A percentile compares a stretch with the other conserved stretches of the same genome.
Conservation (phyloP, 2,113 vertebrate species). For the Daboia siamensis region DNA sequence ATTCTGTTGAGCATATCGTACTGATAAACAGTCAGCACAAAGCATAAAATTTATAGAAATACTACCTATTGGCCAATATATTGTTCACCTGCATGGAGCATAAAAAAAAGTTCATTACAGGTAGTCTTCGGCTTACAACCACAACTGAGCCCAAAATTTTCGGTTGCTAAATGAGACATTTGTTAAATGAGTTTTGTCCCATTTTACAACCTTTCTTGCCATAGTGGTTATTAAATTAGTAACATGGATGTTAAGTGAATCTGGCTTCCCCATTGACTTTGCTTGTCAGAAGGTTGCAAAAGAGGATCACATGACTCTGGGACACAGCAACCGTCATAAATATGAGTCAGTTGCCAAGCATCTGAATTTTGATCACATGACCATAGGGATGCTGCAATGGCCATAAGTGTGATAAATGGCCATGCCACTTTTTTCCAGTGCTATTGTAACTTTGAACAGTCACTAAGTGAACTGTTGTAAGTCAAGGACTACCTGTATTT, state of each 20-base stretch:
- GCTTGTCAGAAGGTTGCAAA: neutral
- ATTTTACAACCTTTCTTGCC: neutral
- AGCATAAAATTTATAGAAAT: neutral
- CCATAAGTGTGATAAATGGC: neutral
- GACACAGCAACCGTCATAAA: neutral
- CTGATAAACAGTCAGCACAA: neutral
- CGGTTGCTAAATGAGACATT: neutral
- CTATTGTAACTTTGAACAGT: too few relatives aligned
- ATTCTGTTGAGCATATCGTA: slow-evolving; percentile 10
- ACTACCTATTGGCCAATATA: neutral
- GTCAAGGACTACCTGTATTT: neutral
- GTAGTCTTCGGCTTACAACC: neutral
- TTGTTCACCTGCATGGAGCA: neutral
- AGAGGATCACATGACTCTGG: neutral
- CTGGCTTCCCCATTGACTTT: neutral
- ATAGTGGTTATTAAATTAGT: neutral
- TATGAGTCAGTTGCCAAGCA: neutral
- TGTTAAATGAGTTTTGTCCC: neutral
- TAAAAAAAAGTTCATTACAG: neutral
- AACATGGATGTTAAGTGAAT: neutral
- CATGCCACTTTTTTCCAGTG: too few relatives aligned
- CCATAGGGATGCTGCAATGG: neutral
- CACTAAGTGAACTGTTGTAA: too few relatives aligned
- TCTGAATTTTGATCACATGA: neutral
- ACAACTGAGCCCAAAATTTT: neutral